A percentile compares a stretch with the other conserved stretches of the same genome.
Conservation (phyloP, 2,888 invertebrate species). For the Xylophagus ater region DNA sequence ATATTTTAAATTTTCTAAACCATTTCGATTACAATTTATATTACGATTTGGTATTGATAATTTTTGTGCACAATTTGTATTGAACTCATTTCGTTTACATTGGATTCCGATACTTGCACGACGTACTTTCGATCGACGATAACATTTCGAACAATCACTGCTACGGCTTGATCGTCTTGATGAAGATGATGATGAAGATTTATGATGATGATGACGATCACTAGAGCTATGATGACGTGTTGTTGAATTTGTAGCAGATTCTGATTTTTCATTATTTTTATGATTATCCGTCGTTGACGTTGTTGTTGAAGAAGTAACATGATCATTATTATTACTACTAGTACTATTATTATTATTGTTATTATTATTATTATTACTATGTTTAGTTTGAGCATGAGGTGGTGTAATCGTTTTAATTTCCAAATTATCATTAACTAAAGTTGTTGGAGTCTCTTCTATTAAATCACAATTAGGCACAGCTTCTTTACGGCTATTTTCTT, state of each 20-base stretch:
- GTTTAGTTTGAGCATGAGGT: conserved; percentile 15
- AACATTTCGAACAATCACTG: conserved; percentile 50
- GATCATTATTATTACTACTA: not conserved
- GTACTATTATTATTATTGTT: conserved; percentile 9
- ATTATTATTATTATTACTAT: conserved; percentile 17
- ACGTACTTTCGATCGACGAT: conserved; percentile 57
- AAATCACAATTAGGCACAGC: conserved; percentile 18
- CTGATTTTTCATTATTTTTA: no score
- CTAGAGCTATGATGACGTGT: no score
- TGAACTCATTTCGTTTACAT: conserved; percentile 38
- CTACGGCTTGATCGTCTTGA: conserved; percentile 25
- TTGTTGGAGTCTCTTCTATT: not conserved
- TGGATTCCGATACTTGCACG: conserved; percentile 62
- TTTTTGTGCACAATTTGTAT: conserved; percentile 19
- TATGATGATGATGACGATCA: conserved; percentile 18
- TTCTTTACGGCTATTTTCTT: conserved; percentile 12
- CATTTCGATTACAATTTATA: conserved; percentile 18
- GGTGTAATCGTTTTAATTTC: no score
- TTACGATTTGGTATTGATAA: conserved; percentile 14
- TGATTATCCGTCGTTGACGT: no score
- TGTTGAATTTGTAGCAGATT: no score
- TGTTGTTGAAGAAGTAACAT: no score
- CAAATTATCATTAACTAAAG: no score
- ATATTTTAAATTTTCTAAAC: conserved; percentile 46
- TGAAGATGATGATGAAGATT: conserved; percentile 22